Percentiles rank a stretch among this genome's conserved stretches.
Evolutionary conservation across 2,113 vertebrate species (phyloP).

Genomic region (Pholis gunnellus): DNA sequence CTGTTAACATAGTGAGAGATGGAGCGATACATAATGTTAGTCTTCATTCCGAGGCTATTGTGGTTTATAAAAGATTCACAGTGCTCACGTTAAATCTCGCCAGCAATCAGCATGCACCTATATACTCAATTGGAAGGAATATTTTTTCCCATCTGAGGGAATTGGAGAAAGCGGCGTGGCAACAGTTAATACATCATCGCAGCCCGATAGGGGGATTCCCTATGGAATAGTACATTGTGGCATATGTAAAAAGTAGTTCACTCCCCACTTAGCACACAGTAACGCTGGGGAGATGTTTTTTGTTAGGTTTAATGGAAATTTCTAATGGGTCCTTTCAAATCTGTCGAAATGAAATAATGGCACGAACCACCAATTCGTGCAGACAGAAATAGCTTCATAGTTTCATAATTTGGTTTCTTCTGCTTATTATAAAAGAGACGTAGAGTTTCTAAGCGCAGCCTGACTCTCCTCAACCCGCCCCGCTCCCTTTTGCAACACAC

Average conservation of each 20-base stretch:
- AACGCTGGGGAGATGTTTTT: constrained; percentile 81
- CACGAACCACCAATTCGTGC: constrained; percentile 62
- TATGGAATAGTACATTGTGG: constrained; percentile 75
- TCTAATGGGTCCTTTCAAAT: constrained; percentile 81
- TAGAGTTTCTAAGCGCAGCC: constrained; percentile 44
- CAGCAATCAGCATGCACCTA: constrained; percentile 55
- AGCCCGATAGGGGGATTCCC: constrained; percentile 76
- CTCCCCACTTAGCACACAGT: constrained; percentile 80
- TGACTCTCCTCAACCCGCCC: constrained; percentile 45
- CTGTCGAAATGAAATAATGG: constrained; percentile 80
- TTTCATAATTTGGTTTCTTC: constrained; percentile 70
- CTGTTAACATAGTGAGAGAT: constrained; percentile 77
- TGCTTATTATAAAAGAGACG: constrained; percentile 59
- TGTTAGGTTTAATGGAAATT: constrained; percentile 81
- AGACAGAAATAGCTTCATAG: constrained; percentile 78
- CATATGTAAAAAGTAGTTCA: constrained; percentile 84
- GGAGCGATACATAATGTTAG: constrained; percentile 65
- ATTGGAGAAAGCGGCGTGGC: constrained; percentile 66
- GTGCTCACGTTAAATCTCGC: constrained; percentile 55
- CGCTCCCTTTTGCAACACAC: background rate
- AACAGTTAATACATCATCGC: constrained; percentile 81
- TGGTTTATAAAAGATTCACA: constrained; percentile 65
- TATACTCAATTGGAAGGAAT: constrained; percentile 55
- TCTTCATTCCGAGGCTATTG: constrained; percentile 56
- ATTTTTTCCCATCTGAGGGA: constrained; percentile 67